Evolutionary conservation across 2,113 vertebrate genomes (phyloP).

Genomic region (Proteles cristata): DNA sequence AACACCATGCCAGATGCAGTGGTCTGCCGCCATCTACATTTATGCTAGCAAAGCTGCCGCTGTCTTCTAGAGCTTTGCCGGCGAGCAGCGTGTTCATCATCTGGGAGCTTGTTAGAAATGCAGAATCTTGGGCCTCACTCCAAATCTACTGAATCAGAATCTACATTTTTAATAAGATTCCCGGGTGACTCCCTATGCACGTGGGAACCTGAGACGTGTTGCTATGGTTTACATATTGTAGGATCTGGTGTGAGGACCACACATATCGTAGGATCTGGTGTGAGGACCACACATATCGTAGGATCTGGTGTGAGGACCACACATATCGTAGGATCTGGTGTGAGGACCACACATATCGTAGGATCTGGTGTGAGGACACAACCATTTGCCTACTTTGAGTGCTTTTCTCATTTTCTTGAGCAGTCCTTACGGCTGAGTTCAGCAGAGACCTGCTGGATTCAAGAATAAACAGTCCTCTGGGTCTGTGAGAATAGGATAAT

Average conservation of each 20-base stretch:
- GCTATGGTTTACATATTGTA: neutral
- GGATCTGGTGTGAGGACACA: no score
- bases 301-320: no score
- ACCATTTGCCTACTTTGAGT: no score
- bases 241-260: neutral
- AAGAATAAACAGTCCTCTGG: neutral
- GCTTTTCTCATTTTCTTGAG: neutral
- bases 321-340: no score
- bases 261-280: no score
- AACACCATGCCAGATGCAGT: neutral
- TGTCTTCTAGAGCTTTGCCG: neutral
- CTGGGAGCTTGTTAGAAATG: neutral
- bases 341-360: no score
- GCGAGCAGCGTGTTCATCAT: neutral
- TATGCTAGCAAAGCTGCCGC: neutral
- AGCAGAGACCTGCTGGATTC: neutral
- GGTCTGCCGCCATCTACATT: accelerated
- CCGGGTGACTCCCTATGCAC: neutral
- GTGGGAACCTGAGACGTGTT: neutral
- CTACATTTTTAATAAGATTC: neutral
- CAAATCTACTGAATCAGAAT: neutral
- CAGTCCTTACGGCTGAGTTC: neutral
- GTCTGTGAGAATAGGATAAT: neutral
- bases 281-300: no score
- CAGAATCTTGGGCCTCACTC: no score